Evolutionary conservation across 2,113 vertebrate species (phyloP), one percentile per base, ranked within the genome.

Genomic region (Otocyon megalotis): DNA sequence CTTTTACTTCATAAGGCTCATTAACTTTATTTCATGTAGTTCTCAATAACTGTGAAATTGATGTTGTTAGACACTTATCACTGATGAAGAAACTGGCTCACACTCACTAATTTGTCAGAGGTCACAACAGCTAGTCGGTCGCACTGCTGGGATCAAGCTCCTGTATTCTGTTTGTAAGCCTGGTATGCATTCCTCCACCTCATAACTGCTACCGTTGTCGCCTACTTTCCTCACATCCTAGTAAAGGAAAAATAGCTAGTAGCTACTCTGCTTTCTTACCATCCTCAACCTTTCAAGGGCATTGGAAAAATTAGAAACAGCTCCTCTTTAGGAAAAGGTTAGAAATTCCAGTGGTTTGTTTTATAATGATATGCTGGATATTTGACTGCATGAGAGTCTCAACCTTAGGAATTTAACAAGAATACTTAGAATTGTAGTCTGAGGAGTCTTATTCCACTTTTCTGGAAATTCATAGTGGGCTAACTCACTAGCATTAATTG

Each of bases 401-500:
- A 80, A n/a, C 28, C 11, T 30, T 48, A 95, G 54, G 37, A 62
- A 69, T 89, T 94, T 30, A 30, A 9, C 90, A 58, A 43, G 14
- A 65, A 82, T 60, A 72, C 43, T 80, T 92, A 94, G 58, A 90
- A 82, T 93, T 79, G n/a, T 20, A 90, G 35, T 85, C 35, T 82
- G 60, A 96, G 60, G 35, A 37, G 20, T 95, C 60, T 89, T 8
- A 65, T 74, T 86, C 87, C 24, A 50, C 62, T 72, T 92, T 86
- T 90, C 79, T 50, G 32, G n/a, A 90, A 97, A 94, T 81, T 67
- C 8, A 43, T 69, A 32, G 16, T 43, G 65, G n/a, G 8, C n/a
- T 97, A n/a, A 48, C 91, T 93, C 93, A 71, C n/a, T 95, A 72
- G 12, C 69, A 62, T 77, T 87, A 63, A 37, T 53, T 88, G 67